Conservation (phyloP, 2,113 vertebrate species). For the Boleophthalmus pectinirostris region DNA sequence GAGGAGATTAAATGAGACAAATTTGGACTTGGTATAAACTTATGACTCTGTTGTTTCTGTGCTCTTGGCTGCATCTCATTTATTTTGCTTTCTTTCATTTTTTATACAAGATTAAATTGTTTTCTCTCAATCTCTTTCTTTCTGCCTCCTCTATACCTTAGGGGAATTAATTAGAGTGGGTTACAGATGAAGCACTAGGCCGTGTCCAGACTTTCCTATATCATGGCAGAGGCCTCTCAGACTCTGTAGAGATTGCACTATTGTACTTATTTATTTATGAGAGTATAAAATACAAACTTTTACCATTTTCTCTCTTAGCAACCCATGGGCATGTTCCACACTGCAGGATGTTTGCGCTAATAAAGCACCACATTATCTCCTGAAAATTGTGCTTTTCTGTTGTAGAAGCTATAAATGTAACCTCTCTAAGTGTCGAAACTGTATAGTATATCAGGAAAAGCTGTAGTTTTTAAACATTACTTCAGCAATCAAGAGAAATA, state of each 20-base stretch:
- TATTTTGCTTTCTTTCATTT: slow-evolving; percentile 9
- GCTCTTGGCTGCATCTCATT: slow-evolving; percentile 7
- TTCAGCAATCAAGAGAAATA: neutral
- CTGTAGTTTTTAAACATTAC: neutral
- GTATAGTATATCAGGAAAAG: neutral
- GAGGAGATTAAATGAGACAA: slow-evolving; percentile 57
- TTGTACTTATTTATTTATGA: slow-evolving; percentile 8
- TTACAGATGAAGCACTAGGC: slow-evolving; percentile 34
- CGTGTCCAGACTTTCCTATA: slow-evolving; percentile 28
- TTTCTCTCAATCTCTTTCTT: slow-evolving; percentile 17
- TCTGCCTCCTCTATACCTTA: slow-evolving; percentile 13
- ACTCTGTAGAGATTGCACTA: slow-evolving; percentile 1
- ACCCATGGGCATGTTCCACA: slow-evolving; percentile 19
- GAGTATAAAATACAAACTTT: neutral
- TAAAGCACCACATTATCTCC: slow-evolving; percentile 39
- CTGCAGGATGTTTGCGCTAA: slow-evolving; percentile 17
- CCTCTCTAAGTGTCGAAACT: neutral
- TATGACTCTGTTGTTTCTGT: slow-evolving; percentile 18
- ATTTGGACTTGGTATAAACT: slow-evolving; percentile 20
- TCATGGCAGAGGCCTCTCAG: neutral
- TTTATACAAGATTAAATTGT: slow-evolving; percentile 27
- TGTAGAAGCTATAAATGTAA: neutral
- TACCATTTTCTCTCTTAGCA: slow-evolving; percentile 24
- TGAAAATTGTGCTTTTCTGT: neutral
- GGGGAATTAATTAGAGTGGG: slow-evolving; percentile 56